Percentiles rank a stretch among this genome's conserved stretches.
Conservation (phyloP, 2,888 invertebrate species). For the Chirona hameri region DNA sequence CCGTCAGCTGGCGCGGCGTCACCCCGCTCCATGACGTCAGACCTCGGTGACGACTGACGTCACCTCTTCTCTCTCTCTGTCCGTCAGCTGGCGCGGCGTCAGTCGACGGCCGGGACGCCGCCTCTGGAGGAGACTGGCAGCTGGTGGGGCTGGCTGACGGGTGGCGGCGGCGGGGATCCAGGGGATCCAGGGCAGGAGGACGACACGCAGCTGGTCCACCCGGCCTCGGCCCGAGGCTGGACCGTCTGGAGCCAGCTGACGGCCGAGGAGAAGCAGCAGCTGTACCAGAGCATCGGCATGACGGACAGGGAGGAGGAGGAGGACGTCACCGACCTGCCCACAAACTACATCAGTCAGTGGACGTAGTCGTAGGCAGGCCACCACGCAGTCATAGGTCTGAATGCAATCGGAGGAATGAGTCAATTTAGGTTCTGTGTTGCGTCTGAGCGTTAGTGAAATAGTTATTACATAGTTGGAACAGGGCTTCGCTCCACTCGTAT, state of each 20-base stretch:
- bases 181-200: not conserved
- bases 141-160: slow-evolving; percentile 56
- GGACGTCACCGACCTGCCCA: not conserved
- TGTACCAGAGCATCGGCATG: slow-evolving; percentile 62
- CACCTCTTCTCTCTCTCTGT: not conserved
- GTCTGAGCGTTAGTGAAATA: too few relatives aligned
- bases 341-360: slow-evolving; percentile 10
- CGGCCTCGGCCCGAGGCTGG: not conserved
- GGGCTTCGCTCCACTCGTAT: too few relatives aligned
- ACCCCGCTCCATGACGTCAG: too few relatives aligned
- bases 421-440: too few relatives aligned
- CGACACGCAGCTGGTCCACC: not conserved
- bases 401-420: too few relatives aligned
- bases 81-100: not conserved
- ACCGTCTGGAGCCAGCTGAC: slow-evolving; percentile 60
- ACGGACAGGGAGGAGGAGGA: slow-evolving; percentile 50
- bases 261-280: slow-evolving; percentile 59
- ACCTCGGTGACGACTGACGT: too few relatives aligned
- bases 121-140: slow-evolving; percentile 44
- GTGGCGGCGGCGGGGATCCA: slow-evolving; percentile 48
- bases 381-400: too few relatives aligned
- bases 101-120: not conserved
- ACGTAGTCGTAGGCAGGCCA: too few relatives aligned
- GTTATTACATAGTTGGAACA: too few relatives aligned
- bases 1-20: too few relatives aligned